Conservation (phyloP, 1,140 invertebrate species). For the Drosophila santomea region DNA sequence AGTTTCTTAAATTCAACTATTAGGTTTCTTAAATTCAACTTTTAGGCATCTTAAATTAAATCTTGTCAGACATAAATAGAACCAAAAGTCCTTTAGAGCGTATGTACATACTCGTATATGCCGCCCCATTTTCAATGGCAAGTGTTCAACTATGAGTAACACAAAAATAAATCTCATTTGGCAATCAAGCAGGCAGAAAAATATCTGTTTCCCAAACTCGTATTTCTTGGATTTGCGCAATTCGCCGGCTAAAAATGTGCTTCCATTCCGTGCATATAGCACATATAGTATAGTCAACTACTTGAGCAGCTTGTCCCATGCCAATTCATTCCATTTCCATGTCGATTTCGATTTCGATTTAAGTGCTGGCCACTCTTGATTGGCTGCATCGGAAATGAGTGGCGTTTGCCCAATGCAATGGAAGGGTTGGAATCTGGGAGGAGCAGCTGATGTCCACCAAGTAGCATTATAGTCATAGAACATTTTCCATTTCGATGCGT, state of each 20-base stretch:
- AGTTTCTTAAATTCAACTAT: no score
- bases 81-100: neutral
- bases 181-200: conserved; percentile 41
- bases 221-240: conserved; percentile 46
- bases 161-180: conserved; percentile 60
- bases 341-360: neutral
- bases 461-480: conserved; percentile 21
- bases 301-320: conserved; percentile 9
- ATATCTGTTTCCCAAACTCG: conserved; percentile 36
- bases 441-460: neutral
- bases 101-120: neutral
- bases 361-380: conserved; percentile 20
- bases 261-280: conserved; percentile 8
- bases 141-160: conserved; percentile 8
- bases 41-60: no score
- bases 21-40: no score
- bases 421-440: neutral
- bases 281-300: conserved; percentile 16
- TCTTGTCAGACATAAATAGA: no score
- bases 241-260: conserved; percentile 38
- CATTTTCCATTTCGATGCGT: conserved; percentile 42
- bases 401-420: conserved; percentile 7
- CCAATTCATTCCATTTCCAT: conserved; percentile 2
- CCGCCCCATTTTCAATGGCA: neutral
- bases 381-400: conserved; percentile 40